Conservation (phyloP, 2,797 vertebrate species). For the Botia almorhae region DNA sequence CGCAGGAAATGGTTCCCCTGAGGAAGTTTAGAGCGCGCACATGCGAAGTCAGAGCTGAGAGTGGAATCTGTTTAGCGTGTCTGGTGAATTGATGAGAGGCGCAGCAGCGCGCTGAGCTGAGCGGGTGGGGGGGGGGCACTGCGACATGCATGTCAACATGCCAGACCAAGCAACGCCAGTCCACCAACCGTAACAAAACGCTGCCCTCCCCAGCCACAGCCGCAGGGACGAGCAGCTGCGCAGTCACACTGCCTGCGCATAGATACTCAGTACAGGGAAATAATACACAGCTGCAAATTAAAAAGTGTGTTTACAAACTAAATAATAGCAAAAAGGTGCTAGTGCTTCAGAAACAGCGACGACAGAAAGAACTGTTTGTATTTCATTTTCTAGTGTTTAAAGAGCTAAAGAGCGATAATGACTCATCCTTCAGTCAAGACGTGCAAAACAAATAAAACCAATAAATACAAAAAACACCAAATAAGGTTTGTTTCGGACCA, state of each 20-base stretch:
- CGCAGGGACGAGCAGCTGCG: not conserved
- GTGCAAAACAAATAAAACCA: too few species aligned
- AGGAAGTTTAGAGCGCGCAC: constrained; percentile 48
- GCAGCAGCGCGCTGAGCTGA: constrained; percentile 36
- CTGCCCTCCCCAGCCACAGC: constrained; percentile 6
- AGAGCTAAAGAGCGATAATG: too few species aligned
- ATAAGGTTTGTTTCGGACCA: too few species aligned
- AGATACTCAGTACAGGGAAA: not conserved
- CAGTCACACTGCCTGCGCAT: not conserved
- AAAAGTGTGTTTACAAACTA: not conserved
- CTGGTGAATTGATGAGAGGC: constrained; percentile 55
- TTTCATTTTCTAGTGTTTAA: too few species aligned
- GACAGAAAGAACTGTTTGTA: too few species aligned
- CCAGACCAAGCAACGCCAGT: constrained; percentile 29
- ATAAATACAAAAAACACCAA: too few species aligned
- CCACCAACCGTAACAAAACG: constrained; percentile 25
- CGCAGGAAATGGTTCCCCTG: constrained; percentile 57
- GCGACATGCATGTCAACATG: constrained; percentile 43
- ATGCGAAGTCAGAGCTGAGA: constrained; percentile 58
- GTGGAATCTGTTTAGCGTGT: constrained; percentile 60
- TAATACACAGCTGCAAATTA: not conserved
- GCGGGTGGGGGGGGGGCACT: constrained; percentile 29
- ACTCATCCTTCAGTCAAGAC: too few species aligned
- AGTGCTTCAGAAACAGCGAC: too few species aligned
- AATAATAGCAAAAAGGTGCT: not conserved